Evolutionary conservation across 2,888 invertebrate genomes (phyloP), one percentile per base, ranked within the genome.

Genomic region (Chironomus tentans): DNA sequence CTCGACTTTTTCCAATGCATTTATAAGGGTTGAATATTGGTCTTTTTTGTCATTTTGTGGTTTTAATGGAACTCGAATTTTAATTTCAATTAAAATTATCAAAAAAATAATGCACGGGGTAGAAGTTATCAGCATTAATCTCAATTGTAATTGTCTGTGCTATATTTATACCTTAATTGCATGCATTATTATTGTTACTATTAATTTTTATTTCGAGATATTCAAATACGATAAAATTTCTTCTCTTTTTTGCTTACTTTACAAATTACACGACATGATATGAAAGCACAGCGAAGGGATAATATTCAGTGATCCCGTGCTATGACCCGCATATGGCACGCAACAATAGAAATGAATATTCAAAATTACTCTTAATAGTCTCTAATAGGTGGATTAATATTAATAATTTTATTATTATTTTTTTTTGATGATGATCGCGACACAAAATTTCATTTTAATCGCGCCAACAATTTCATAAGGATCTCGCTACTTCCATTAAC

Each of bases 311-410:
- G 18, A 46, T 21, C 18, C 18, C 22, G 22, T 62, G 62, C 21
- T 62, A 15, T 70, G 69, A 48, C 70, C 56, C 24, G 70, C 70
- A 71, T 71, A 71, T 71, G 70, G 70, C 56, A 71, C 70, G 70
- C n/a, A 50, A 50, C 24, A 71, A 70, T 24, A 56, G 7, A 15
- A 22, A 28, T 38, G 38, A 38, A 38, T 38, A 38, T 38, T 38
- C 38, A 38, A 38, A 38, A 38, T 38, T 38, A 38, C 38, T 38
- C 38, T 38, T 38, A 38, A 24, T 3, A 38, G 38, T 10, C 38
- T 38, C 38, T 38, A 38, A 38, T 38, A 38, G 38, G 38, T 38
- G 38, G 38, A 38, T 38, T 38, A 38, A 38, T 10, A 4, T 28
- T 28, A 28, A n/a, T n/a, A n/a, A n/a, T n/a, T n/a, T n/a, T n/a